These are phyloP conservation scores for Panzeria rudis DNA, from an alignment of 2,888 invertebrate genomes.

Conservation along the genomic window DNA sequence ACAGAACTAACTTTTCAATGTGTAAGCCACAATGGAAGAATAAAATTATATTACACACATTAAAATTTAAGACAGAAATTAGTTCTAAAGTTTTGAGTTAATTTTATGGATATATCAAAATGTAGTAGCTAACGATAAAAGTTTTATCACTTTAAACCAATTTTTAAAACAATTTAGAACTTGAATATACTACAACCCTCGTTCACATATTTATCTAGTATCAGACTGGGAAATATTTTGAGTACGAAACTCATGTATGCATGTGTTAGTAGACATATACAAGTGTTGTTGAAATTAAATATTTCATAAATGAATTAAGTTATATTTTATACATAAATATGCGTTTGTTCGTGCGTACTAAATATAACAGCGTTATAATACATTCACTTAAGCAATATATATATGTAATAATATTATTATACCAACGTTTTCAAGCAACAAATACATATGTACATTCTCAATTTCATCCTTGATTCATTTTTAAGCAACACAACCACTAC, in stretches of 20 bases:
- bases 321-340: neutral
- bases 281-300: conserved; percentile 55
- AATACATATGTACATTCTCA: conserved; percentile 4
- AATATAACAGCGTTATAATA: conserved; percentile 11
- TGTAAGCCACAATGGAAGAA: too few species aligned
- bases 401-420: too few species aligned
- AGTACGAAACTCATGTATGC: neutral
- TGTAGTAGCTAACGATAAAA: too few species aligned
- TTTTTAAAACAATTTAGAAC: too few species aligned
- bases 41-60: too few species aligned
- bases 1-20: too few species aligned
- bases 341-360: neutral
- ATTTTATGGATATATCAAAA: too few species aligned
- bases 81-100: too few species aligned
- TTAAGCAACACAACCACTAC: conserved; percentile 22
- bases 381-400: conserved; percentile 6
- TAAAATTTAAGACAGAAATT: too few species aligned
- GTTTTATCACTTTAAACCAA: too few species aligned
- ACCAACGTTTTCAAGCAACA: too few species aligned
- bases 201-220: neutral
- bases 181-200: neutral
- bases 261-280: neutral
- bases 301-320: conserved; percentile 53
- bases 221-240: conserved; percentile 6
- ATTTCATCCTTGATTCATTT: conserved; percentile 58